Conservation (phyloP, 2,888 invertebrate species). For the Tetramorium bicarinatum region DNA sequence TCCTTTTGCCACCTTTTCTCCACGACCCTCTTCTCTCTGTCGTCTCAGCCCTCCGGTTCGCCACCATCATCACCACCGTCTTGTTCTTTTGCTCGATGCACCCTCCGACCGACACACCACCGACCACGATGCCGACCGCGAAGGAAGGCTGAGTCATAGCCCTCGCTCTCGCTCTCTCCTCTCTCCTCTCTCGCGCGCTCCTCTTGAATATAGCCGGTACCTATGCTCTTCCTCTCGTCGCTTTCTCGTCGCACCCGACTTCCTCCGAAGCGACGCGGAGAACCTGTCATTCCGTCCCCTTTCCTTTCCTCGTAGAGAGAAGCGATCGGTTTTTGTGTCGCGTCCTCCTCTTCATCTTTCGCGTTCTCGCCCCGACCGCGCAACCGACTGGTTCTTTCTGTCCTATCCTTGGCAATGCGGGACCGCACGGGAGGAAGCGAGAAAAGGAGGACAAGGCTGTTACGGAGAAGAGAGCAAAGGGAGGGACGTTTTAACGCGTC, state of each 20-base stretch:
- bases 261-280: constrained; percentile 51
- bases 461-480: constrained; percentile 32
- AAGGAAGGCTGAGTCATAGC: constrained; percentile 67
- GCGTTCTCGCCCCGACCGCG: constrained; percentile 40
- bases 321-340: constrained; percentile 76
- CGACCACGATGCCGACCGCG: constrained; percentile 41
- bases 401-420: constrained; percentile 23
- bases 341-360: constrained; percentile 50
- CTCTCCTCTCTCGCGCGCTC: constrained; percentile 42
- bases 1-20: constrained; percentile 79
- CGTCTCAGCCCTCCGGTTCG: constrained; percentile 21
- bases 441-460: constrained; percentile 38
- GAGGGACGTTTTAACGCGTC: constrained; percentile 73
- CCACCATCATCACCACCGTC: constrained; percentile 22
- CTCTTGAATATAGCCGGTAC: constrained; percentile 48
- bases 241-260: constrained; percentile 38
- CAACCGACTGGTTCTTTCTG: constrained; percentile 40
- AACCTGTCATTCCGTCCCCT: constrained; percentile 71
- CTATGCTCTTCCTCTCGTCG: constrained; percentile 23
- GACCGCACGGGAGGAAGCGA: constrained; percentile 6
- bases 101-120: constrained; percentile 36
- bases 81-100: constrained; percentile 31
- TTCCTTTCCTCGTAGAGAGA: constrained; percentile 59
- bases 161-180: constrained; percentile 31
- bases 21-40: constrained; percentile 29